phyloP scores from a whole-genome alignment of 2,113 vertebrate genomes.

The Connochaetes taurinus region DNA sequence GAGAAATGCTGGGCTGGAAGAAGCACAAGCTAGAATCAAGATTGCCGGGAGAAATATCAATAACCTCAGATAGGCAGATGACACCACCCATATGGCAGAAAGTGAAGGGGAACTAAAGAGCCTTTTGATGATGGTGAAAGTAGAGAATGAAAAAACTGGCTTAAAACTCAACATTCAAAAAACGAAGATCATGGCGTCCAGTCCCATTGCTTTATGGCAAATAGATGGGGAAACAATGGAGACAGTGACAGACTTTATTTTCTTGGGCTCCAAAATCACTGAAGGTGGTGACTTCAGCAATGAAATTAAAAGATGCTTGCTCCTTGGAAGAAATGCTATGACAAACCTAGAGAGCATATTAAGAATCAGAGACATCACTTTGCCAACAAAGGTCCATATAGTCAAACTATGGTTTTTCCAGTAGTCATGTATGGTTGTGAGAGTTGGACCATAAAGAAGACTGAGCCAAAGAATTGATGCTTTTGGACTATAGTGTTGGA shows the following conservation, averaged over 20 bases:
- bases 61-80: not conserved
- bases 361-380: not conserved
- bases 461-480: not conserved
- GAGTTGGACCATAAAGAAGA: not conserved
- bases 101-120: not conserved
- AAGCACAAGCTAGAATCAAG: not conserved
- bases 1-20: not conserved
- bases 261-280: not conserved
- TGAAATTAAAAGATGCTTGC: not conserved
- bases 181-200: rapidly evolving
- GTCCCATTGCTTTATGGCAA: not conserved
- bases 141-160: not conserved
- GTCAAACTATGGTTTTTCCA: not conserved
- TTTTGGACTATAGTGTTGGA: not conserved
- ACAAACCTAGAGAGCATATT: not conserved
- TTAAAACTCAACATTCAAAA: not conserved
- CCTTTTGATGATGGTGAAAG: not conserved
- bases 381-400: not conserved
- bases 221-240: not conserved
- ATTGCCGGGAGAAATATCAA: not conserved
- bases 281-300: not conserved
- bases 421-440: not conserved
- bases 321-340: not conserved
- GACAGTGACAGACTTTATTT: not conserved
- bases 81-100: not conserved